Evolutionary conservation across 2,888 invertebrate genomes (phyloP).

Genomic region (Synergus gifuensis): DNA sequence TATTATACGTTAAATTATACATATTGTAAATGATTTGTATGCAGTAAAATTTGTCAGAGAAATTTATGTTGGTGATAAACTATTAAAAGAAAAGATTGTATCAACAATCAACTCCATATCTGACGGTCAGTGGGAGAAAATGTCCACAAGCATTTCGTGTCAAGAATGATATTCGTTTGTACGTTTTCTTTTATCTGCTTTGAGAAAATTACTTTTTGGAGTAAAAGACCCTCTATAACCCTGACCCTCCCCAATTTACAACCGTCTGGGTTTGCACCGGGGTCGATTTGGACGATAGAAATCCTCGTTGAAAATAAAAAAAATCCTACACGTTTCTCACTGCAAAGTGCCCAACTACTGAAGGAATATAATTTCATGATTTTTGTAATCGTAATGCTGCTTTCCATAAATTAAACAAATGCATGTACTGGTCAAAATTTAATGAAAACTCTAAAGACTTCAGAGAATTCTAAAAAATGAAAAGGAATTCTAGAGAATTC

Average conservation of each 20-base stretch:
- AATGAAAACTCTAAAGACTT: neutral
- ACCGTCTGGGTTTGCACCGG: slow-evolving; percentile 41
- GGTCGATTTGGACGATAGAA: slow-evolving; percentile 37
- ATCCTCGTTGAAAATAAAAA: slow-evolving; percentile 38
- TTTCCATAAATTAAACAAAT: neutral
- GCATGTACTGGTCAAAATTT: neutral
- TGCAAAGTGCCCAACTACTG: neutral
- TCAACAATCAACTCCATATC: neutral
- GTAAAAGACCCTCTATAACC: slow-evolving; percentile 41
- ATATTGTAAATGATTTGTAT: neutral
- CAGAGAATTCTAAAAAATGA: too few relatives aligned
- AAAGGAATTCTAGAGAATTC: too few relatives aligned
- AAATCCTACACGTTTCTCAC: neutral
- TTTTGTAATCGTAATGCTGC: neutral
- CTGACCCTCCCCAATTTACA: slow-evolving; percentile 42
- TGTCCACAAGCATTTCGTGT: slow-evolving; percentile 27
- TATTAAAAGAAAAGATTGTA: neutral
- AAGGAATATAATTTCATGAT: neutral
- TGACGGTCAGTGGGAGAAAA: neutral
- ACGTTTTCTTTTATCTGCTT: slow-evolving; percentile 37
- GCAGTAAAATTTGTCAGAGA: neutral
- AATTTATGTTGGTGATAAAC: neutral
- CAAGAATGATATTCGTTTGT: slow-evolving; percentile 40
- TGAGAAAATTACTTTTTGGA: slow-evolving; percentile 41
- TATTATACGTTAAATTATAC: neutral